These are phyloP conservation scores for Azemiops feae DNA, from an alignment of 2,113 vertebrate species.

Conservation along the genomic window DNA sequence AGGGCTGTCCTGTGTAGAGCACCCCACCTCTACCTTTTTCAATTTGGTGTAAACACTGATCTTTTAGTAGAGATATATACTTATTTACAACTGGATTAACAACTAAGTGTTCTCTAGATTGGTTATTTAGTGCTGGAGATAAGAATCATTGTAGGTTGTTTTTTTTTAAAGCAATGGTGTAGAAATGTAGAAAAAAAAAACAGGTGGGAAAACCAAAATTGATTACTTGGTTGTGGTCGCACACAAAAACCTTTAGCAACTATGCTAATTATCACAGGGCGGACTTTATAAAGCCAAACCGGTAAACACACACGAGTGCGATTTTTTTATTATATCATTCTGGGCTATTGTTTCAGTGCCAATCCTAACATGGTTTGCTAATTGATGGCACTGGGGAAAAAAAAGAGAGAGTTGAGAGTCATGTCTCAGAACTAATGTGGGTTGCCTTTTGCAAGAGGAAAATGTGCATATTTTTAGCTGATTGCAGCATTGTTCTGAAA, in stretches of 20 bases:
- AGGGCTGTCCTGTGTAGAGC: too few relatives aligned
- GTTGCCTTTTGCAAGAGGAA: neutral
- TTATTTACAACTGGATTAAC: neutral
- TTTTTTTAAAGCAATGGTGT: neutral
- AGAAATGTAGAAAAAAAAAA: neutral
- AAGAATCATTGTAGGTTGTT: neutral
- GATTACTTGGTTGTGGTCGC: neutral
- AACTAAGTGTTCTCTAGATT: neutral
- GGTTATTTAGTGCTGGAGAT: neutral
- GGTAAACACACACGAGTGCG: neutral
- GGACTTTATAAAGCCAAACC: neutral
- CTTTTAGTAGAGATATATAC: neutral
- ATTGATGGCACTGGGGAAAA: neutral
- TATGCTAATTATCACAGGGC: slow-evolving; percentile 16
- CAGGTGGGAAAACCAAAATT: neutral
- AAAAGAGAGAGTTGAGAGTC: neutral
- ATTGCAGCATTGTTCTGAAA: neutral
- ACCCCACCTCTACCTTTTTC: neutral
- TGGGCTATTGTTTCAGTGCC: neutral
- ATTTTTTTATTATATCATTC: neutral
- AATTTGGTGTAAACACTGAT: neutral
- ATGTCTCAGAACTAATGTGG: neutral
- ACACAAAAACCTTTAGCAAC: slow-evolving; percentile 2
- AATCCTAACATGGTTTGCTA: neutral
- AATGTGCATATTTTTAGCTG: neutral